phyloP scores from a whole-genome alignment of 2,888 invertebrate species.

The Pseudococcus longispinus region DNA sequence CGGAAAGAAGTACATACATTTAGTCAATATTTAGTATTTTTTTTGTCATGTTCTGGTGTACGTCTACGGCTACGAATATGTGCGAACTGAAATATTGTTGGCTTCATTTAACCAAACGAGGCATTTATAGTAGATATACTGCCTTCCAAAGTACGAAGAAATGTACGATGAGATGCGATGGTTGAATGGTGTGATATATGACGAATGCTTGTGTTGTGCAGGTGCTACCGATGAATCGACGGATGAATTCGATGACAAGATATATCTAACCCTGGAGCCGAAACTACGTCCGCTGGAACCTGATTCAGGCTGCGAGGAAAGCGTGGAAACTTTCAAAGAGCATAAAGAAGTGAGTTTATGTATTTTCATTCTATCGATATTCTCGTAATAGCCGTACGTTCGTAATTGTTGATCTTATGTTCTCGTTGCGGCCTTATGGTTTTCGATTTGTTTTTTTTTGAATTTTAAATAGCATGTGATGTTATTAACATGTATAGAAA shows the following conservation, averaged over 20 bases:
- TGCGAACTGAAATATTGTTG: slow-evolving; percentile 47
- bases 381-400: neutral
- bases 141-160: neutral
- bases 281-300: slow-evolving; percentile 85
- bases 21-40: slow-evolving; percentile 39
- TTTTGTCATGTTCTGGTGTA: slow-evolving; percentile 14
- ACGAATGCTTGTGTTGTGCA: neutral
- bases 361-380: neutral
- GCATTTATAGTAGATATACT: slow-evolving; percentile 21
- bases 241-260: slow-evolving; percentile 59
- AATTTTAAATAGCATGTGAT: too few relatives aligned
- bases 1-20: slow-evolving; percentile 12
- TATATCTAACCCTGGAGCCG: slow-evolving; percentile 71
- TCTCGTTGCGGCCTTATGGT: neutral
- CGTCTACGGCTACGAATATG: slow-evolving; percentile 12
- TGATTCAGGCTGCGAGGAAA: slow-evolving; percentile 76
- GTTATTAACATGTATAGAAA: too few relatives aligned
- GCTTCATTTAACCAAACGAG: slow-evolving; percentile 38
- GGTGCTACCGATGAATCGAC: slow-evolving; percentile 44
- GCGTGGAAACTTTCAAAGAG: slow-evolving; percentile 84
- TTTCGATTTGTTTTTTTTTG: too few relatives aligned
- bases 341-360: slow-evolving; percentile 69
- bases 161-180: neutral
- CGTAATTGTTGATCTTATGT: neutral
- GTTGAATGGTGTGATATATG: neutral